Evolutionary conservation across 1,140 invertebrate genomes (phyloP).

Genomic region (Zelostemma sp.): DNA sequence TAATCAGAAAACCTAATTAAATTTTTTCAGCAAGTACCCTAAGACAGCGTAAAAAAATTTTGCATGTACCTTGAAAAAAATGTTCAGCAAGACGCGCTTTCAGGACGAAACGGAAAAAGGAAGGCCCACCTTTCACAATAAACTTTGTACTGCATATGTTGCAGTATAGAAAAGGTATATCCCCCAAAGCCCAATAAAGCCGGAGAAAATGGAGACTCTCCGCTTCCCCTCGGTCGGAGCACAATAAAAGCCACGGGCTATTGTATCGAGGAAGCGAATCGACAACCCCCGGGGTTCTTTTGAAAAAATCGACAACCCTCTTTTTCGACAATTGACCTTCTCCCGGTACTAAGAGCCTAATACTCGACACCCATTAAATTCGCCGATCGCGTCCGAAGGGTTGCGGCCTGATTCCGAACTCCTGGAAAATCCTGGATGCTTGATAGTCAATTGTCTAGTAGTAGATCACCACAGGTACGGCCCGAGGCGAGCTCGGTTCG

Average conservation of each 20-base stretch:
- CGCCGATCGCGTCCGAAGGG: conserved; percentile 17
- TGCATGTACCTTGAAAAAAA: too few relatives aligned
- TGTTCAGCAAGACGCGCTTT: too few relatives aligned
- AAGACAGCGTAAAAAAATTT: too few relatives aligned
- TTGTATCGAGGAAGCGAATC: not conserved
- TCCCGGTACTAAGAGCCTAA: conserved; percentile 40
- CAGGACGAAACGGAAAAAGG: too few relatives aligned
- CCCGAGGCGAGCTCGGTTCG: not conserved
- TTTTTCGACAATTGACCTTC: conserved; percentile 33
- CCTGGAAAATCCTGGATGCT: conserved; percentile 53
- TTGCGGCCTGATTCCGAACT: conserved; percentile 37
- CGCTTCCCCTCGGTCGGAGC: not conserved
- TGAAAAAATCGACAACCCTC: conserved; percentile 26
- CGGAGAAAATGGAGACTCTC: too few relatives aligned
- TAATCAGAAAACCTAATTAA: too few relatives aligned
- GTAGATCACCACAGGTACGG: conserved; percentile 41
- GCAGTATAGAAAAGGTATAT: too few relatives aligned
- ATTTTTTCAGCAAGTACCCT: too few relatives aligned
- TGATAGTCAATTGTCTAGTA: conserved; percentile 57
- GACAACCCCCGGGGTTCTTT: not conserved
- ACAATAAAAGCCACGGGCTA: conserved; percentile 34
- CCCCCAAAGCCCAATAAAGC: too few relatives aligned
- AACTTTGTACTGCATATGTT: too few relatives aligned
- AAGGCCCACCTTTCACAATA: too few relatives aligned
- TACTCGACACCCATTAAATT: conserved; percentile 49